These are phyloP conservation scores for Drosophila kikkawai DNA, from an alignment of 1,140 invertebrate species.

Conservation along the genomic window DNA sequence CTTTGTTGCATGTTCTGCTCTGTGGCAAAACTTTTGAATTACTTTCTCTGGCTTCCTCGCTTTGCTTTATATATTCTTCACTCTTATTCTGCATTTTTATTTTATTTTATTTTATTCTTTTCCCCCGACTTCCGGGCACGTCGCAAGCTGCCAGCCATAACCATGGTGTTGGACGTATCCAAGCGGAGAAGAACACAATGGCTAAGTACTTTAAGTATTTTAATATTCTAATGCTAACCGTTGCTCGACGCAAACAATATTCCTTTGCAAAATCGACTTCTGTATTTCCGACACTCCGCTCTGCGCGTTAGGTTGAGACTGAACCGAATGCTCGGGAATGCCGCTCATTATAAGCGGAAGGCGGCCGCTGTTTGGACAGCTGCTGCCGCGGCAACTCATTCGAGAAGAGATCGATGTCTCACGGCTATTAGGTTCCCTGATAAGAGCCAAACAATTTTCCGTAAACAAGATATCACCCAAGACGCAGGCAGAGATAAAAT, in stretches of 20 bases:
- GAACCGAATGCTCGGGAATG: not conserved
- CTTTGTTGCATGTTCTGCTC: constrained; percentile 59
- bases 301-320: constrained; percentile 25
- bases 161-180: constrained; percentile 27
- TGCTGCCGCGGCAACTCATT: not conserved
- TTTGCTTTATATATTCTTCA: constrained; percentile 21
- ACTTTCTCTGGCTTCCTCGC: constrained; percentile 58
- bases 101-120: constrained; percentile 2
- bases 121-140: constrained; percentile 1
- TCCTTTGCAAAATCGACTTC: not conserved
- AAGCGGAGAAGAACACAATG: constrained; percentile 37
- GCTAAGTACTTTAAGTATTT: constrained; percentile 31
- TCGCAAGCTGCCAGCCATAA: constrained; percentile 36
- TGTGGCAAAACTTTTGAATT: constrained; percentile 71
- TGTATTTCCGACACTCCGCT: constrained; percentile 2
- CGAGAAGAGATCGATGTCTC: constrained; percentile 11
- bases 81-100: constrained; percentile 18
- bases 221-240: constrained; percentile 41
- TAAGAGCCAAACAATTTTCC: not conserved
- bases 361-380: constrained; percentile 15
- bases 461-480: constrained; percentile 12
- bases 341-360: constrained; percentile 29
- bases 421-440: constrained; percentile 5
- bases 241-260: constrained; percentile 1
- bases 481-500: constrained; percentile 7